phyloP scores from a whole-genome alignment of 2,113 vertebrate species.

The Gallinago jamesoni region DNA sequence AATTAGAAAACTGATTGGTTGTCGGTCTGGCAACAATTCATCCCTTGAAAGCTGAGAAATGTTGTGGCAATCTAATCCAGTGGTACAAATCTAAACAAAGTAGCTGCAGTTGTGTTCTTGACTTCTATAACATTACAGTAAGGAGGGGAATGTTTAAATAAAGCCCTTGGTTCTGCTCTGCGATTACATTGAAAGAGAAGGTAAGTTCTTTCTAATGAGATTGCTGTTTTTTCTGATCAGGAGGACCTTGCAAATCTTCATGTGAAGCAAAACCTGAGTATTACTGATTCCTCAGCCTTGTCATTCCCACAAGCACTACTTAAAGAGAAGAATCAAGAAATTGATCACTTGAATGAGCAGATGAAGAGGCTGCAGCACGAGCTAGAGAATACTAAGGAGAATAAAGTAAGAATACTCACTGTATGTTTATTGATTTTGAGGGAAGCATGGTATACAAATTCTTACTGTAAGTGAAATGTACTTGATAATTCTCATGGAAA shows the following conservation, averaged over 20 bases:
- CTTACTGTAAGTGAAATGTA: not conserved
- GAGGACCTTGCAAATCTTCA: conserved; percentile 37
- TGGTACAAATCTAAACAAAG: not conserved
- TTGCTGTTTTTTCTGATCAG: not conserved
- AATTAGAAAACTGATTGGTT: not conserved
- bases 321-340: conserved; percentile 88
- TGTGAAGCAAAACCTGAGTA: not conserved
- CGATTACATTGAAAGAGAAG: not conserved
- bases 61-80: not conserved
- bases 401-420: conserved; percentile 66
- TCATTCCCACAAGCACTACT: conserved; percentile 81
- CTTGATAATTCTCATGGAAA: not conserved
- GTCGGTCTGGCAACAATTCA: not conserved
- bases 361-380: conserved; percentile 76
- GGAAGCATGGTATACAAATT: not conserved
- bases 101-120: not conserved
- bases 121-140: not conserved
- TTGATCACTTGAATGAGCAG: conserved; percentile 81
- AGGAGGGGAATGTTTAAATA: not conserved
- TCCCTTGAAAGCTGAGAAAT: not conserved
- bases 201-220: not conserved
- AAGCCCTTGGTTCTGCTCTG: not conserved
- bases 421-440: not conserved
- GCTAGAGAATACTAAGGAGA: conserved; percentile 37
- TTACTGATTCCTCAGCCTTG: not conserved